Evolutionary conservation across 53 echinoderm and acorn worm species (phyloP).

Genomic region (Luidia sarsii): DNA sequence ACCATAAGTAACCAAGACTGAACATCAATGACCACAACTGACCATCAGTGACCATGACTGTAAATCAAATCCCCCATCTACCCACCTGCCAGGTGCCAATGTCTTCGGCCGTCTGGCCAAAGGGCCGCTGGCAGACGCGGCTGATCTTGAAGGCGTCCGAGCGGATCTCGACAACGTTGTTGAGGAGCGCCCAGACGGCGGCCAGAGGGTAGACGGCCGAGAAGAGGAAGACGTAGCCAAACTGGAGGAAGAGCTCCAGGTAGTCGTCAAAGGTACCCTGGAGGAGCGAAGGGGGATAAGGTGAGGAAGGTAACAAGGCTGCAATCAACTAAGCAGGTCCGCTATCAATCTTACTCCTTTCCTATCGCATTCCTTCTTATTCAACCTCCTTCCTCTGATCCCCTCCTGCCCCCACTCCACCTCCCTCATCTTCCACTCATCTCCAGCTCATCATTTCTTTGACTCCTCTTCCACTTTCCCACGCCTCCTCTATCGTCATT

Average conservation of each 20-base stretch:
- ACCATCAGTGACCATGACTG: no score
- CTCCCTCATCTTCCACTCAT: no score
- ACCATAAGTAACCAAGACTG: no score
- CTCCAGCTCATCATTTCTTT: no score
- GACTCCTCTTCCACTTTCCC: no score
- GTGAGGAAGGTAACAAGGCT: not conserved
- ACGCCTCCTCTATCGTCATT: no score
- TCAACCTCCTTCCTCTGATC: no score
- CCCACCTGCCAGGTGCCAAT: slow-evolving; percentile 98
- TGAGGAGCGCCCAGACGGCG: slow-evolving; percentile 82
- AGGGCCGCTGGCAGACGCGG: slow-evolving; percentile 89
- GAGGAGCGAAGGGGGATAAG: not conserved
- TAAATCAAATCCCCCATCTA: no score
- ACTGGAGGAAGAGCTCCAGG: slow-evolving; percentile 97
- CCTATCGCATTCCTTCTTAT: no score
- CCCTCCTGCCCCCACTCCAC: no score
- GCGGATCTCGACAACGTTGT: slow-evolving; percentile 94
- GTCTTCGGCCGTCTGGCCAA: slow-evolving; percentile 81
- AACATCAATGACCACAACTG: no score
- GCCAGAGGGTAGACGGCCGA: slow-evolving; percentile 97
- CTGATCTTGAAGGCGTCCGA: slow-evolving; percentile 97
- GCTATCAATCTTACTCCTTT: not conserved
- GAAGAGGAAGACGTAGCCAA: slow-evolving; percentile 98
- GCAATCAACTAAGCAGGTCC: not conserved
- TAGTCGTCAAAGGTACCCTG: slow-evolving; percentile 99